Base-by-base conservation (phyloP, 2,888 invertebrate genomes). In the Trileptium ribeirensis region DNA sequence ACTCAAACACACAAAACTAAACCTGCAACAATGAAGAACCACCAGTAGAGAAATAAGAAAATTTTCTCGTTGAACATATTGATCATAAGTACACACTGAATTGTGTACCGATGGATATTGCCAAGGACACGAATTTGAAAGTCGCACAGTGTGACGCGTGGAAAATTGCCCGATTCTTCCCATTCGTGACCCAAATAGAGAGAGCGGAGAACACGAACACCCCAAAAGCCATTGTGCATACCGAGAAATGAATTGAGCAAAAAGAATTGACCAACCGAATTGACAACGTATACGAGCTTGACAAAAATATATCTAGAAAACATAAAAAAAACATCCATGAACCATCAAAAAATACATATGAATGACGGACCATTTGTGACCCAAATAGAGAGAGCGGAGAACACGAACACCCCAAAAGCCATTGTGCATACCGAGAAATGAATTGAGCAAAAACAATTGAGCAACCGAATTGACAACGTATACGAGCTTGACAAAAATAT, bases 401-500 rank as follows among this genome's bases (percentile, higher is more conserved):
- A 70, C 37, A 19, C 37, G 74, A 34, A 70, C 74, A 70, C 74
- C 74, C 74, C 74, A 70, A 31, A 70, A 36, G 33, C 74, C 74
- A 24, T 51, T 8, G n/a, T n/a, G 8, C 74, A 70, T 36, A 31
- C 74, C 74, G 19, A 70, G 74, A 70, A 70, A 70, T 31, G 74
- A 31, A n/a, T 70, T 70, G 34, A 70, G 37, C 33, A 70, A 15
- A 79, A 89, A 85, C 81, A 90, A 87, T 84, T 89, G 89, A 33
- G 87, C 85, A 78, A 88, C 83, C 78, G 88, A 87, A 82, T 90
- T 90, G 81, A 87, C 81, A 31, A 89, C 85, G 84, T 90, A 90
- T 81, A 89, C 84, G 70, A 85, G 83, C 85, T 89, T 89, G 34
- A 88, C 87, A 77, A 87, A 78, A 81, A 90, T 84, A 36, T 51